A percentile compares a stretch with the other conserved stretches of the same genome.
Evolutionary conservation across 2,113 vertebrate species (phyloP).

Genomic region (Chloroceryle aenea): DNA sequence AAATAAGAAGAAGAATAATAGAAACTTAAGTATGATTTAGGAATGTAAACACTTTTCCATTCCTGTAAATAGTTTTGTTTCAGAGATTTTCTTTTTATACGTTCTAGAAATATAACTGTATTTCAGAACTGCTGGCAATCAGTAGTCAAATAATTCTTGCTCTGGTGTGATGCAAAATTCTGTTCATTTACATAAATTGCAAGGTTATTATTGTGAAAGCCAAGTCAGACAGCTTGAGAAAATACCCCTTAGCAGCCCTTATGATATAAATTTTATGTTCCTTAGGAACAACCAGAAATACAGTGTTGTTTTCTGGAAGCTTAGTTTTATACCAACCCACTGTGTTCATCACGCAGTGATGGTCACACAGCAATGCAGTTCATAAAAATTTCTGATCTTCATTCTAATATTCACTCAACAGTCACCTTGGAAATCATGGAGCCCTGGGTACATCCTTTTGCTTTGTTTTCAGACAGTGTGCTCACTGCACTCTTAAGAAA

Average conservation of each 20-base stretch:
- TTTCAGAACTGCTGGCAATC: background rate
- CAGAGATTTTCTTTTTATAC: background rate
- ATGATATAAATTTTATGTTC: background rate
- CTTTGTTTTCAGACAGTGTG: background rate
- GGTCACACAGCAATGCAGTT: background rate
- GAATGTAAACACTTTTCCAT: background rate
- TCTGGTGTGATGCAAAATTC: background rate
- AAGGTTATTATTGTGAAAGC: background rate
- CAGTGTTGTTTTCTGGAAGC: background rate
- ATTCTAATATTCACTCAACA: background rate
- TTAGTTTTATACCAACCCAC: background rate
- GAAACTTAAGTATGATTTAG: background rate
- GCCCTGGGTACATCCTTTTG: fast-evolving
- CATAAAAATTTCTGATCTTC: background rate
- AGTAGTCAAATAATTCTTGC: background rate
- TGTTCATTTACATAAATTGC: background rate
- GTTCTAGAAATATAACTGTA: background rate
- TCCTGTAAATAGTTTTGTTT: background rate
- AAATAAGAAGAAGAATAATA: conserved; percentile 16
- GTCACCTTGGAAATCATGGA: background rate
- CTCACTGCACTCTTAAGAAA: background rate
- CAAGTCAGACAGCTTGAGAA: background rate
- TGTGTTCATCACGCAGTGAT: background rate
- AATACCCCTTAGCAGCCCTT: background rate
- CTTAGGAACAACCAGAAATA: background rate